Conservation (phyloP, 1,140 invertebrate genomes). For the Ridgeia piscesae region DNA sequence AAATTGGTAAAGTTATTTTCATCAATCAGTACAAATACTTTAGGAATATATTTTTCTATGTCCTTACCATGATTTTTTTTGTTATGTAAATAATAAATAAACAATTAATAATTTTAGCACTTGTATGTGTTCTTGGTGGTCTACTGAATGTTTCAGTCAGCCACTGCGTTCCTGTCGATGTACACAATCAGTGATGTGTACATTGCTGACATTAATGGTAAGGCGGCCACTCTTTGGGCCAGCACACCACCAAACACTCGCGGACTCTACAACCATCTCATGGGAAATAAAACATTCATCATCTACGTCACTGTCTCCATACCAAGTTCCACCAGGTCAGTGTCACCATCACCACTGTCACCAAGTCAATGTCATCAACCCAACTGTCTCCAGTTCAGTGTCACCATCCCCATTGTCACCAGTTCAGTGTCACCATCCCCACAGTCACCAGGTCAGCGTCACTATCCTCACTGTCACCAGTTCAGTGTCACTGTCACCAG, state of each 20-base stretch:
- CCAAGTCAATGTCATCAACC: no score
- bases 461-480: neutral
- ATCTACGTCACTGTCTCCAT: constrained; percentile 11
- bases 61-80: no score
- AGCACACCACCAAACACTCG: constrained; percentile 85
- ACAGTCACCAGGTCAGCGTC: neutral
- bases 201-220: constrained; percentile 75
- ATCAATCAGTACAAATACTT: no score
- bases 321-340: neutral
- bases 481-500: neutral
- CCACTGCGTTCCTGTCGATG: constrained; percentile 82
- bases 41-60: no score
- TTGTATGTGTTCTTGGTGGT: neutral
- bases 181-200: constrained; percentile 85
- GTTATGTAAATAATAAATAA: no score
- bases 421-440: neutral
- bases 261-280: constrained; percentile 49
- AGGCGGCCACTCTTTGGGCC: constrained; percentile 85
- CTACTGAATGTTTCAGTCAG: constrained; percentile 52
- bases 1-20: no score
- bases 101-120: no score
- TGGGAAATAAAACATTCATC: constrained; percentile 2
- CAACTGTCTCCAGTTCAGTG: no score
- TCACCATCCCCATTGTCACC: neutral
- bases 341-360: neutral